These are phyloP conservation scores for Mellilla xanthometata DNA, from an alignment of 2,888 invertebrate genomes.

Conservation along the genomic window DNA sequence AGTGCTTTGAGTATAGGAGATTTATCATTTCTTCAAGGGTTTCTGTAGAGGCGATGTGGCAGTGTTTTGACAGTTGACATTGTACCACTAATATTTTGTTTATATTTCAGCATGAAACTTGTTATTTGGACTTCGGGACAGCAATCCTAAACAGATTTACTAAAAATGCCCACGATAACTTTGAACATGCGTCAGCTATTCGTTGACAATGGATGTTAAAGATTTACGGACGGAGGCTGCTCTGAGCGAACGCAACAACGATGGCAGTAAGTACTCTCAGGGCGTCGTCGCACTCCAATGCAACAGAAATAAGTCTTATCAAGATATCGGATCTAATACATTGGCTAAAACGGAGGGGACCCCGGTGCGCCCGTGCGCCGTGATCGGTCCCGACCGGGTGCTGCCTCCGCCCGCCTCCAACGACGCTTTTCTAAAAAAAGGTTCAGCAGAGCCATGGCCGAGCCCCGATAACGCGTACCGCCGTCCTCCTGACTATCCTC, in stretches of 20 bases:
- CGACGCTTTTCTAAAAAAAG: slow-evolving; percentile 61
- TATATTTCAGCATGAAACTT: slow-evolving; percentile 72
- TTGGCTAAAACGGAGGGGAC: slow-evolving; percentile 67
- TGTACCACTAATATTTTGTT: slow-evolving; percentile 69
- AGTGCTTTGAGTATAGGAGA: slow-evolving; percentile 12
- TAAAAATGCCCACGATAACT: slow-evolving; percentile 59
- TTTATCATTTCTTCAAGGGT: slow-evolving; percentile 21
- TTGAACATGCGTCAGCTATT: slow-evolving; percentile 48
- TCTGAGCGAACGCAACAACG: slow-evolving; percentile 62
- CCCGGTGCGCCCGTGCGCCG: slow-evolving; percentile 71
- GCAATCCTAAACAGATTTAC: slow-evolving; percentile 28
- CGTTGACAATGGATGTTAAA: slow-evolving; percentile 74
- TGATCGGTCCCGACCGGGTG: slow-evolving; percentile 76
- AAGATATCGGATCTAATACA: slow-evolving; percentile 63
- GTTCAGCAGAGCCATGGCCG: slow-evolving; percentile 59
- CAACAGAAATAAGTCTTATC: slow-evolving; percentile 64
- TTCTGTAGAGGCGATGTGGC: slow-evolving; percentile 64
- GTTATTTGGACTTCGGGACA: slow-evolving; percentile 38
- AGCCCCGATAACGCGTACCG: slow-evolving; percentile 54
- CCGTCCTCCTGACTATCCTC: slow-evolving; percentile 64
- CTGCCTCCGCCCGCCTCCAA: slow-evolving; percentile 52
- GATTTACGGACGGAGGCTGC: slow-evolving; percentile 63
- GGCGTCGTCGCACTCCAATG: slow-evolving; percentile 51
- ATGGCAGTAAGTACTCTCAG: slow-evolving; percentile 67
- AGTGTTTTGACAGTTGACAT: slow-evolving; percentile 79